A percentile compares a stretch with the other conserved stretches of the same genome.
These are phyloP conservation scores for Lordiphosa stackelbergi DNA, from an alignment of 1,140 invertebrate species.

Conservation along the genomic window DNA sequence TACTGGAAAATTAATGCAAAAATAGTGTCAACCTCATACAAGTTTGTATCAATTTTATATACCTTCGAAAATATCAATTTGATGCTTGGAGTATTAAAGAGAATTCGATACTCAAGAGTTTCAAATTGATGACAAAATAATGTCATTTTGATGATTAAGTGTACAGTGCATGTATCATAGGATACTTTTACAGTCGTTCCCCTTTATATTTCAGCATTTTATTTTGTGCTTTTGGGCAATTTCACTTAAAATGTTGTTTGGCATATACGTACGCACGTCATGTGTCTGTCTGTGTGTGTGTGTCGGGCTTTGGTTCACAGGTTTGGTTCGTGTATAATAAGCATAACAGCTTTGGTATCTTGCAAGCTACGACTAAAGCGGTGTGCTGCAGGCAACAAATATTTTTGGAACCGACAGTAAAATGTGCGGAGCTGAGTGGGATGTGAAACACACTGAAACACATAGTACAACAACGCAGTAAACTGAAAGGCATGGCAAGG, in stretches of 20 bases:
- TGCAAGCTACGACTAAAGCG: slow-evolving; percentile 26
- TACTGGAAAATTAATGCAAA: too few species aligned
- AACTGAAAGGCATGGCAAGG: neutral
- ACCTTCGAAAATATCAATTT: too few species aligned
- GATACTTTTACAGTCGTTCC: neutral
- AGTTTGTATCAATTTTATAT: too few species aligned
- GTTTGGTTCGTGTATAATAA: slow-evolving; percentile 36
- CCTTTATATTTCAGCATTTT: neutral
- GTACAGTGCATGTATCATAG: neutral
- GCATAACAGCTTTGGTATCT: slow-evolving; percentile 41
- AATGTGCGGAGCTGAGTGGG: slow-evolving; percentile 27
- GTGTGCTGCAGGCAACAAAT: slow-evolving; percentile 39
- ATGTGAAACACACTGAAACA: neutral
- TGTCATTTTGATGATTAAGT: too few species aligned
- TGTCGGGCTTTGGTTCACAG: neutral
- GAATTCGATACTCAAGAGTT: too few species aligned
- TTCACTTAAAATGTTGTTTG: slow-evolving; percentile 24
- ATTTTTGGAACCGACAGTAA: slow-evolving; percentile 46
- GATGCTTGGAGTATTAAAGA: too few species aligned
- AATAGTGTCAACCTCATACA: too few species aligned
- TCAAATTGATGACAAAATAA: too few species aligned
- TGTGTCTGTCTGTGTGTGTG: neutral
- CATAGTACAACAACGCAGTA: neutral
- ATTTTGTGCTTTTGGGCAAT: slow-evolving; percentile 14
- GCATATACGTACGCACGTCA: neutral